Percentiles rank a stretch among this genome's conserved stretches.
phyloP scores from a whole-genome alignment of 1,140 invertebrate genomes.

The Nebria ingens region DNA sequence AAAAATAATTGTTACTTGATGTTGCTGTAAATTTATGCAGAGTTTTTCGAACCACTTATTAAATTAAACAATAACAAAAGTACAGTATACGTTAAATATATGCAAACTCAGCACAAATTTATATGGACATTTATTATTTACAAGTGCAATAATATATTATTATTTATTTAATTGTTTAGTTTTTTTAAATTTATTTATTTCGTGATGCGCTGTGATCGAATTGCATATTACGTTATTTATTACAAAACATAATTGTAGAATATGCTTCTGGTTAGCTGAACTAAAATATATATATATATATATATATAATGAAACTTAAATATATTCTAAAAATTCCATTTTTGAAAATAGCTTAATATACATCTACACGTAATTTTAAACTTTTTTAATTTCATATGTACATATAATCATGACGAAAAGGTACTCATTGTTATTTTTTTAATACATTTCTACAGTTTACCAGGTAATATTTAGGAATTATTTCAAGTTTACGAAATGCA shows the following conservation, averaged over 20 bases:
- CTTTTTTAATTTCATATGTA: constrained; percentile 5
- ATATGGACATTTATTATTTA: not conserved
- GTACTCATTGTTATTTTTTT: constrained; percentile 5
- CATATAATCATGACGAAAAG: not conserved
- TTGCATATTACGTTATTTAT: too few relatives aligned
- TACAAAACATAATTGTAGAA: too few relatives aligned
- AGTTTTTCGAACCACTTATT: not conserved
- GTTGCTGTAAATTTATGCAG: not conserved
- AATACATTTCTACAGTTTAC: constrained; percentile 8
- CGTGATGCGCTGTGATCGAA: too few relatives aligned
- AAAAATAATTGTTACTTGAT: not conserved
- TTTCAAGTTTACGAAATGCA: too few relatives aligned
- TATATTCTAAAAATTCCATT: too few relatives aligned
- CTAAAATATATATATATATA: too few relatives aligned
- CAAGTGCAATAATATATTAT: not conserved
- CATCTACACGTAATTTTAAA: not conserved
- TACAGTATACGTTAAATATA: not conserved
- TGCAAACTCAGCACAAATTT: not conserved
- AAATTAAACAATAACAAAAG: not conserved
- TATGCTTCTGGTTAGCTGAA: too few relatives aligned
- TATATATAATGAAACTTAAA: too few relatives aligned
- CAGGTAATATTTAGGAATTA: not conserved
- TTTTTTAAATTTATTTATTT: too few relatives aligned
- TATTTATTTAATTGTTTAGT: too few relatives aligned
- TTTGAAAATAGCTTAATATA: too few relatives aligned